phyloP scores from a whole-genome alignment of 2,797 vertebrate genomes.

The Onychomys torridus region DNA sequence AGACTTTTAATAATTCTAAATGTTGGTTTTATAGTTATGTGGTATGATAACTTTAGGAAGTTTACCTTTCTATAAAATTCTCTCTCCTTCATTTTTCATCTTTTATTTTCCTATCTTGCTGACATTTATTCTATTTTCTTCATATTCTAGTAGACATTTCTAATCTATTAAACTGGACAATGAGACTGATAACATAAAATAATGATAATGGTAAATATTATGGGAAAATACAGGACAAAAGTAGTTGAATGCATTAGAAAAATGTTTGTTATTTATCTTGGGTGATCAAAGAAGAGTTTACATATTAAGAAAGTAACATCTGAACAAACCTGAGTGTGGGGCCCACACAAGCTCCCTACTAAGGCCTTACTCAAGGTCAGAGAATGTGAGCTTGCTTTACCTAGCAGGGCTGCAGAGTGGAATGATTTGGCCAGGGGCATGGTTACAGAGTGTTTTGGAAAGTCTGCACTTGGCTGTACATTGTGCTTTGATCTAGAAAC shows the following conservation, averaged over 20 bases:
- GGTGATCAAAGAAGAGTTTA: not conserved
- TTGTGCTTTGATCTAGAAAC: too few relatives aligned
- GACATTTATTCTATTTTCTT: not conserved
- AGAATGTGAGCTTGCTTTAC: too few relatives aligned
- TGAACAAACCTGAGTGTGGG: not conserved
- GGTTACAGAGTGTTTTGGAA: too few relatives aligned
- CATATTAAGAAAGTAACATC: not conserved
- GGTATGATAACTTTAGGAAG: not conserved
- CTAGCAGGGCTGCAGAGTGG: too few relatives aligned
- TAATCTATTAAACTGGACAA: not conserved
- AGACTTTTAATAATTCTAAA: not conserved
- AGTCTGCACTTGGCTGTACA: too few relatives aligned
- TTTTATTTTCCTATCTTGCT: not conserved
- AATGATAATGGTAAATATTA: not conserved
- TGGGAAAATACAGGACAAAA: not conserved
- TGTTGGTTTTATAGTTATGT: not conserved
- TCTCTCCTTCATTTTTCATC: not conserved
- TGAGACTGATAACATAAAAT: not conserved
- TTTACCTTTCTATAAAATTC: not conserved
- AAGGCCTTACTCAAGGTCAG: too few relatives aligned
- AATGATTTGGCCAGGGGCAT: too few relatives aligned
- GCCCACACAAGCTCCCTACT: too few relatives aligned
- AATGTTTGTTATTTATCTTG: not conserved
- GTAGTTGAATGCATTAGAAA: too few relatives aligned
- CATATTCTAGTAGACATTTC: not conserved